Base-by-base conservation (phyloP, 1,140 invertebrate species). In the Paraescarpia echinospica region DNA sequence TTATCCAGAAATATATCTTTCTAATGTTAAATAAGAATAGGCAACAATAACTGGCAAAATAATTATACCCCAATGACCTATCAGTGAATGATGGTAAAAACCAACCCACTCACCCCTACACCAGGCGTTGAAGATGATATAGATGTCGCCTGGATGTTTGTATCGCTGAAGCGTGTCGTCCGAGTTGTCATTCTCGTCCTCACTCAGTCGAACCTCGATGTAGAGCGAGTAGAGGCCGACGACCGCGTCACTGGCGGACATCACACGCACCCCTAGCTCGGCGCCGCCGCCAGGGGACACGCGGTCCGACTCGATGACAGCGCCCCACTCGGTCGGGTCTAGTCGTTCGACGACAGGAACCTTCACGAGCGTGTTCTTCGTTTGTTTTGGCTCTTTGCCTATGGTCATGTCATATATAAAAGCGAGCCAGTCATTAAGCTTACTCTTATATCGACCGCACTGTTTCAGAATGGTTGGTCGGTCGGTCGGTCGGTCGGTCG, bases 51-150 rank as follows among this genome's bases (percentile, higher is more conserved):
- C n/a, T n/a, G n/a, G n/a, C n/a, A n/a, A n/a, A n/a, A n/a, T n/a
- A n/a, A n/a, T n/a, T n/a, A n/a, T n/a, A 41, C 4, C 4, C 12
- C 41, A 41, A 22, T 34, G n/a, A 34, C 8, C 34, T 90, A 31
- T 90, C 89, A 90, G 89, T 90, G 89, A 34, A 22, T 90, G 33
- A 14, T 18, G 33, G 89, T 90, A 31, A 12, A 22, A 2, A 34
- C n/a, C 31, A n/a, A 90, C 27, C n/a, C 18, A 94, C 95, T 95
- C 96, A 98, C 98, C 97, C 96, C 97, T 97, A 93, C 97, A 96
- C 98, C 98, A 99, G 9, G 98, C 98, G 96, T 99, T 99, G 94
- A 98, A 98, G 4, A 98, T 96, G 18, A 98, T 95, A 95, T 98
- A 98, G 51, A 95, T 95, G 31, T 95, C 94, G 34, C 95, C 94